Percentiles rank a stretch among this genome's conserved stretches.
These are phyloP conservation scores for Epinotia nisella DNA, from an alignment of 2,888 invertebrate genomes.

Conservation along the genomic window DNA sequence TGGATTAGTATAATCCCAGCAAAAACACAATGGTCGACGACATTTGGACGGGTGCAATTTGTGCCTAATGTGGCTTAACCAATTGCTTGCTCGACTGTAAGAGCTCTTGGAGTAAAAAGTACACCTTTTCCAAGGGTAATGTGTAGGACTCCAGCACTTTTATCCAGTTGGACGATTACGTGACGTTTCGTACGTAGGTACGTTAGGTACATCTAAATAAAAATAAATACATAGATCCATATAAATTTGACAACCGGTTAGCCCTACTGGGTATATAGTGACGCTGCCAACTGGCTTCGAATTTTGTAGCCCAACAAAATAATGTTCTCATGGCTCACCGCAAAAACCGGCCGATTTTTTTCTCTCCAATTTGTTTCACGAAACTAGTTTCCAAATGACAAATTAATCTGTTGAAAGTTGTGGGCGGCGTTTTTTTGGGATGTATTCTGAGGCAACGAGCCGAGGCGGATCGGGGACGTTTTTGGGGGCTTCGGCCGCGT, in stretches of 20 bases:
- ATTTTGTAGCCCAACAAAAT: neutral
- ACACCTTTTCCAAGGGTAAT: neutral
- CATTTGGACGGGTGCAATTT: conserved; percentile 59
- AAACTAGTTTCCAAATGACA: conserved; percentile 81
- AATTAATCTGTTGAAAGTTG: conserved; percentile 81
- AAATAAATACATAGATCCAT: too few relatives aligned
- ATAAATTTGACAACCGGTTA: too few relatives aligned
- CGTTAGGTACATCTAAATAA: too few relatives aligned
- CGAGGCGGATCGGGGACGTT: conserved; percentile 74
- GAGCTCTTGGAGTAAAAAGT: conserved; percentile 36
- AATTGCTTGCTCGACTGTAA: conserved; percentile 57
- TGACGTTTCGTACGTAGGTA: too few relatives aligned
- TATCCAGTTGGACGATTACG: too few relatives aligned
- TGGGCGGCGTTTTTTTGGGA: conserved; percentile 63
- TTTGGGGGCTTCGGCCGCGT: conserved; percentile 73
- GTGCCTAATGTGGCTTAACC: conserved; percentile 58
- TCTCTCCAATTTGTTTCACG: conserved; percentile 49
- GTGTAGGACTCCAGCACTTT: neutral
- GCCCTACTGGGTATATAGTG: too few relatives aligned
- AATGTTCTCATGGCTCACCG: conserved; percentile 11
- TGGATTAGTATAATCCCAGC: conserved; percentile 69
- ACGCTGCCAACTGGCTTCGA: too few relatives aligned
- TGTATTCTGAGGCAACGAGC: conserved; percentile 71
- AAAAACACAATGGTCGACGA: conserved; percentile 61
- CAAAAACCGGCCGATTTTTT: conserved; percentile 33